phyloP scores from a whole-genome alignment of 2,113 vertebrate species.

The Hyperopisus bebe region DNA sequence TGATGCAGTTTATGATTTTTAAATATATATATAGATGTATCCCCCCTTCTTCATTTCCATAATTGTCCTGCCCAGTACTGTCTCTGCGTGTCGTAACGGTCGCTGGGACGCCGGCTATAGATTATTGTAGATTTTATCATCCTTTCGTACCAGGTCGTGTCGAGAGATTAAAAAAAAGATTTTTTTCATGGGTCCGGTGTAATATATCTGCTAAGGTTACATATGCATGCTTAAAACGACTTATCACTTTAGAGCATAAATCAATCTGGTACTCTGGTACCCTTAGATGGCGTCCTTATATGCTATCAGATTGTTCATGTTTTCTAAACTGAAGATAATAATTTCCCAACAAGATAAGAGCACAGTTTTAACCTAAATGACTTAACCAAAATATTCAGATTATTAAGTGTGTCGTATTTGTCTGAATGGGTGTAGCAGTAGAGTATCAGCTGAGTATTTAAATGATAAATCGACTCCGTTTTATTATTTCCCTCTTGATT shows the following conservation, averaged over 20 bases:
- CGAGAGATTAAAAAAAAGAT: not conserved
- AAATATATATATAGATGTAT: not conserved
- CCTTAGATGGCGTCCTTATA: not conserved
- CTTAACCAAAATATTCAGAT: not conserved
- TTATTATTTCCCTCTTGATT: not conserved
- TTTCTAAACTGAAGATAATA: not conserved
- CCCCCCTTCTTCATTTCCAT: not conserved
- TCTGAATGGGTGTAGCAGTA: not conserved
- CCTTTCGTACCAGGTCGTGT: not conserved
- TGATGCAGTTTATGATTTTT: not conserved
- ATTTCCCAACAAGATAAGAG: not conserved
- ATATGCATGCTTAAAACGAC: not conserved
- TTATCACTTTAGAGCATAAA: not conserved
- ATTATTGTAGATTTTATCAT: not conserved
- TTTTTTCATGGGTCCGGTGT: not conserved
- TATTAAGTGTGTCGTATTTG: not conserved
- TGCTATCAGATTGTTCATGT: not conserved
- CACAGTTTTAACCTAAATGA: not conserved
- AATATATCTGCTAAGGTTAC: not conserved
- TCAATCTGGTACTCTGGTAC: not conserved
- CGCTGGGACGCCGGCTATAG: not conserved
- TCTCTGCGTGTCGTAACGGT: not conserved
- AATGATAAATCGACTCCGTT: not conserved
- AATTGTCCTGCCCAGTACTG: not conserved
- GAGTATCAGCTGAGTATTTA: not conserved